Conservation (phyloP, 2,113 vertebrate genomes). For the Uria lomvia region DNA sequence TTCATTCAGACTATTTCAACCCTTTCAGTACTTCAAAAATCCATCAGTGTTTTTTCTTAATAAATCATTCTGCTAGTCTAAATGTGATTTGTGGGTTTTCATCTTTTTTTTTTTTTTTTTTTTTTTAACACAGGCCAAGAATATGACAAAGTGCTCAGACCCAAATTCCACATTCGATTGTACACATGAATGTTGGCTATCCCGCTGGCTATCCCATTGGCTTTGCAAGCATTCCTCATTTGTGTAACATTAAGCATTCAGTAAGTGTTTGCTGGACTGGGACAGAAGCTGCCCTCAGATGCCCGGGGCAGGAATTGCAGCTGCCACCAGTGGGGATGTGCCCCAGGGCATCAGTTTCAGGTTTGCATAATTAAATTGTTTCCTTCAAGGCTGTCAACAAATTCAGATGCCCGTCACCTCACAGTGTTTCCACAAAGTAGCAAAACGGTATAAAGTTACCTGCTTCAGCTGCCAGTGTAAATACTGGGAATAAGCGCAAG, state of each 20-base stretch:
- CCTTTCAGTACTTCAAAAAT: constrained; percentile 35
- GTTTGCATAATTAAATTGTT: constrained; percentile 11
- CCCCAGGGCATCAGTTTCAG: not conserved
- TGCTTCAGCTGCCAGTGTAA: not conserved
- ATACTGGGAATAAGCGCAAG: not conserved
- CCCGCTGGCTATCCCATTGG: not conserved
- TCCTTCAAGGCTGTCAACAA: constrained; percentile 29
- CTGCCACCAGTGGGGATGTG: not conserved
- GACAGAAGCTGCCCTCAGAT: not conserved
- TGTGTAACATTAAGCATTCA: not conserved
- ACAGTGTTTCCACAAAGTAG: not conserved
- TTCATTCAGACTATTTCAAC: constrained; percentile 28
- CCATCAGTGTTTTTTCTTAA: constrained; percentile 26
- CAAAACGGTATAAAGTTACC: not conserved
- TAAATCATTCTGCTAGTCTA: constrained; percentile 46
- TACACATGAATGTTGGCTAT: not conserved
- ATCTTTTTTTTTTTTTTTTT: not conserved
- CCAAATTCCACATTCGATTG: not conserved
- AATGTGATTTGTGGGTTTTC: constrained; percentile 42
- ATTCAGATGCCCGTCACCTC: not conserved
- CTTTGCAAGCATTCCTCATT: not conserved
- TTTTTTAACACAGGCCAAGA: constrained; percentile 15
- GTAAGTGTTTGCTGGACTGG: not conserved
- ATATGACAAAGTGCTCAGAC: constrained; percentile 35
- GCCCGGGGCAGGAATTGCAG: not conserved